Percentiles rank a stretch among this genome's conserved stretches.
Evolutionary conservation across 2,797 vertebrate genomes (phyloP).

Genomic region (Squalus acanthias): DNA sequence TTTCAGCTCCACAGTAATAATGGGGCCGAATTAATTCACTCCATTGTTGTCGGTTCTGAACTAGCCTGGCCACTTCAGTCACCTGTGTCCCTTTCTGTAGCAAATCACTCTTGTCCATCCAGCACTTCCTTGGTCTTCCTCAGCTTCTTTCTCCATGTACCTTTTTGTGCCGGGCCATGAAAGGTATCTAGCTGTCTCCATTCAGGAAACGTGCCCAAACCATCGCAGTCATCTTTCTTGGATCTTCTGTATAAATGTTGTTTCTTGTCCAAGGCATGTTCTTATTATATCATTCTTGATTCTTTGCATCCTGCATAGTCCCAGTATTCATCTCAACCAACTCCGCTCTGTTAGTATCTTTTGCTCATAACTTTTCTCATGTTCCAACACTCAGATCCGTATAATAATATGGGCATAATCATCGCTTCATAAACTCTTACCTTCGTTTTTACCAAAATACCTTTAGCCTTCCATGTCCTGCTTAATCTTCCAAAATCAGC

Average conservation of each 20-base stretch:
- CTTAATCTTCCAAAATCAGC: background rate
- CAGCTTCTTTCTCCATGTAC: background rate
- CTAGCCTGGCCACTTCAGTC: background rate
- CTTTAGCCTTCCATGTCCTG: background rate
- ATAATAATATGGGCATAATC: background rate
- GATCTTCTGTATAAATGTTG: background rate
- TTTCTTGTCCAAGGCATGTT: background rate
- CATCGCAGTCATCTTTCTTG: background rate
- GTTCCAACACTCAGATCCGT: background rate
- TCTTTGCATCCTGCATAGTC: background rate
- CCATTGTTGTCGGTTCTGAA: background rate
- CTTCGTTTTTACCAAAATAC: background rate
- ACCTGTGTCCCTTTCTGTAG: background rate
- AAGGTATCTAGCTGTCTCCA: background rate
- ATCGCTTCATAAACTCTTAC: background rate
- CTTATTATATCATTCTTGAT: background rate
- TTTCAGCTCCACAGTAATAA: background rate
- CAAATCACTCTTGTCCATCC: background rate
- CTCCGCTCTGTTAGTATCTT: background rate
- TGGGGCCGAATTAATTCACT: background rate
- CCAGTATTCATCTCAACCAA: background rate
- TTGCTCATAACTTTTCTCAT: background rate
- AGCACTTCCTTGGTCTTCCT: background rate
- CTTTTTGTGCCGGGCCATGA: background rate
- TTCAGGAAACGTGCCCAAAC: background rate